Evolutionary conservation across 2,113 vertebrate species (phyloP).

Genomic region (Cyanoderma ruficeps): DNA sequence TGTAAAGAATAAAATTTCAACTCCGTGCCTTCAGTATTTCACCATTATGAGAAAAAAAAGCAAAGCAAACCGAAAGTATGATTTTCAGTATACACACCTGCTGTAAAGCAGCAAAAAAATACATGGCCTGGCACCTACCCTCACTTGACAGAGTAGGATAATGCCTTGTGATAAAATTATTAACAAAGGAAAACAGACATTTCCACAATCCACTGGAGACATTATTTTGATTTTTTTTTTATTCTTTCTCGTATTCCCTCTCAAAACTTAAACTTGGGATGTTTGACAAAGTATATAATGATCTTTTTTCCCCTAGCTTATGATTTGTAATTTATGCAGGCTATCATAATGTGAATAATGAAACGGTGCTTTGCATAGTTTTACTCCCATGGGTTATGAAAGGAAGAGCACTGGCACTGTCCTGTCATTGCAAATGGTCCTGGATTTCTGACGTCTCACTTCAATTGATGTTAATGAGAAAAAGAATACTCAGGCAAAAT

Average conservation of each 20-base stretch:
- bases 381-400: constrained; percentile 60
- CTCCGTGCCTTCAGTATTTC: background rate
- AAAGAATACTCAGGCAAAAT: constrained; percentile 50
- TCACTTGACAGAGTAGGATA: background rate
- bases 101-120: background rate
- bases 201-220: background rate
- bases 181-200: background rate
- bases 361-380: constrained; percentile 47
- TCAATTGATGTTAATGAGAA: constrained; percentile 62
- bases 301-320: background rate
- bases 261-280: background rate
- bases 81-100: background rate
- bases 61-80: background rate
- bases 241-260: background rate
- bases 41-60: background rate
- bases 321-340: constrained; percentile 39
- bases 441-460: constrained; percentile 64
- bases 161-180: background rate
- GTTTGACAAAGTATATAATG: background rate
- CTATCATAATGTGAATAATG: constrained; percentile 57
- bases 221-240: background rate
- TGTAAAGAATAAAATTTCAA: background rate
- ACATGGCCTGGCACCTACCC: background rate
- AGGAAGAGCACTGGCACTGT: constrained; percentile 50
- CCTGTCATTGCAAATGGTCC: constrained; percentile 63